Percentiles rank a stretch among this genome's conserved stretches.
These are phyloP conservation scores for Phymorhynchus buccinoides DNA, from an alignment of 1,140 invertebrate species.

Conservation along the genomic window DNA sequence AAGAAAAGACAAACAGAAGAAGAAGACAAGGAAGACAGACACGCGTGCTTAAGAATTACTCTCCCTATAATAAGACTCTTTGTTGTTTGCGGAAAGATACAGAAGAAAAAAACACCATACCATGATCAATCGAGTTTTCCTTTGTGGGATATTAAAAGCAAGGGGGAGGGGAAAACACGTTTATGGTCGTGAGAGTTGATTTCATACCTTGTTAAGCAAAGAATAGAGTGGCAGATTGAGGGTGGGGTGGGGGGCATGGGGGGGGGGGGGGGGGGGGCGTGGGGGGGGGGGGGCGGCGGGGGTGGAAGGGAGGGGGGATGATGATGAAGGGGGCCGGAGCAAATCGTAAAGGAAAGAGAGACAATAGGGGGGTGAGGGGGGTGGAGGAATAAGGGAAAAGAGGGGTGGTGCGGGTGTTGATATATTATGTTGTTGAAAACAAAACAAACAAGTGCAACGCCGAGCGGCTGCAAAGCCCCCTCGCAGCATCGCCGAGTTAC, in stretches of 20 bases:
- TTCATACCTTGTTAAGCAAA: slow-evolving; percentile 8
- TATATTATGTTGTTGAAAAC: too few species aligned
- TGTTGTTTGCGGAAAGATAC: background rate
- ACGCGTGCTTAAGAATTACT: background rate
- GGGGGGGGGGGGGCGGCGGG: background rate
- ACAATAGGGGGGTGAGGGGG: too few species aligned
- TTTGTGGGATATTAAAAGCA: background rate
- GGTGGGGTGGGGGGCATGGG: background rate
- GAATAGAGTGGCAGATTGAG: background rate
- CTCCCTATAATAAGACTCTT: background rate
- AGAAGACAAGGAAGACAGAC: too few species aligned
- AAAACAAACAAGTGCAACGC: too few species aligned
- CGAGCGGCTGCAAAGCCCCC: too few species aligned
- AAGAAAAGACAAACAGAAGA: too few species aligned
- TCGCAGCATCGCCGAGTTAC: too few species aligned
- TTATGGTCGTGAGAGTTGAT: slow-evolving; percentile 6
- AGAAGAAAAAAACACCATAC: too few species aligned
- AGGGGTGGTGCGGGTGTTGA: too few species aligned
- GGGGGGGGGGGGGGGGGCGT: background rate
- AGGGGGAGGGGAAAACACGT: background rate
- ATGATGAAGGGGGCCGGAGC: background rate
- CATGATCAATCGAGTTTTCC: background rate
- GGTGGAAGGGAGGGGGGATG: background rate
- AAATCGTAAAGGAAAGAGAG: background rate
- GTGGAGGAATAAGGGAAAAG: too few species aligned